Evolutionary conservation across 2,888 invertebrate species (phyloP), one percentile per base, ranked within the genome.

Genomic region (Brenthis ino): DNA sequence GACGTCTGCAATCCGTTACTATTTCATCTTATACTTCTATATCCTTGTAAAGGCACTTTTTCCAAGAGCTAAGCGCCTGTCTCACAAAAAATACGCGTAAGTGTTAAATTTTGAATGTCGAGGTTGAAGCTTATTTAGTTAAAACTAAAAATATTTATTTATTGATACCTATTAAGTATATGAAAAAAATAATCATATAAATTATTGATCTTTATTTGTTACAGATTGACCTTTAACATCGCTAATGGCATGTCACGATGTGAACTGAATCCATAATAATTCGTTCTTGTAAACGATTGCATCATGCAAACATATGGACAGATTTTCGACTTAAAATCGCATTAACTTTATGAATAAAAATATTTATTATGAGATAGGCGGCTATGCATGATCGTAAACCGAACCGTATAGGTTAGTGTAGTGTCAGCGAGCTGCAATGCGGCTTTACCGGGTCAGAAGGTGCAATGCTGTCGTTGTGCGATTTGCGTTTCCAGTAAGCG

Each of bases 341-440:
- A n/a, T 56, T 20, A 68, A 24, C 13, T 14, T 64, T 28, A 55
- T 47, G 13, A 13, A n/a, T 55, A 33, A 28, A 54, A 56, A 64
- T 58, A 75, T 77, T 78, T 79, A 78, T 77, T 70, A 78, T 76
- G 77, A 79, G 76, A 77, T 77, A 77, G 72, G 77, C 78, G 79
- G 82, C 28, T 50, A 61, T 61, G 57, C 37, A 57, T 70, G 70
- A 83, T 79, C 80, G n/a, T 58, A 68, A 81, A 76, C 66, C 68
- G 53, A 71, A 69, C 60, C 33, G 70, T 72, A 73, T 73, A 80
- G 77, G 72, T 78, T 79, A 84, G 85, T 81, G 86, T 87, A 86
- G 88, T 87, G 87, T 85, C 78, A 79, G 82, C 80, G 77, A 81
- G 76, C 86, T 87, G 89, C 90, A 91, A 80, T 91, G 91, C 90